Conservation (phyloP, 2,888 invertebrate genomes). For the Drosophila monieri region DNA sequence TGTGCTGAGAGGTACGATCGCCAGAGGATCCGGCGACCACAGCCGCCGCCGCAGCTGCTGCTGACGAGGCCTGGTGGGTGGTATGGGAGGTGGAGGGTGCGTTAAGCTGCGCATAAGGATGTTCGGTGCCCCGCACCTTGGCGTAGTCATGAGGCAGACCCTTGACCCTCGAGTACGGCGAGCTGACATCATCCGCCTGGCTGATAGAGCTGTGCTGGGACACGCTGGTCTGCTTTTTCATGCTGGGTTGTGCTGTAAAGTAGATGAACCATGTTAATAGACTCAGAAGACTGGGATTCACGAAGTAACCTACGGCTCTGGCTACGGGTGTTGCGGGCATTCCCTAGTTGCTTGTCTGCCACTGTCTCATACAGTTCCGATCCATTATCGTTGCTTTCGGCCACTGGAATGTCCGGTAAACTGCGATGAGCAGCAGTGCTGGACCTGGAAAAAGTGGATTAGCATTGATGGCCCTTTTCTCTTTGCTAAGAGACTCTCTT, state of each 20-base stretch:
- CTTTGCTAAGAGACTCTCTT: neutral
- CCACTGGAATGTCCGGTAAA: conserved; percentile 93
- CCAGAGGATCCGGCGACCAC: conserved; percentile 47
- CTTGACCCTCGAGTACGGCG: conserved; percentile 88
- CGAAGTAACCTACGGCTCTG: conserved; percentile 82
- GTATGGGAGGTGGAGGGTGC: conserved; percentile 76
- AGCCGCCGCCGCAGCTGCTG: conserved; percentile 58
- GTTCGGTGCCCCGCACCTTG: conserved; percentile 84
- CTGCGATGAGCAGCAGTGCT: conserved; percentile 88
- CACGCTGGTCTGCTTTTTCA: conserved; percentile 85
- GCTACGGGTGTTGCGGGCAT: conserved; percentile 78
- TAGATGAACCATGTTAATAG: neutral
- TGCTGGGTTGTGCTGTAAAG: conserved; percentile 78
- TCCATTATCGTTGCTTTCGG: conserved; percentile 89
- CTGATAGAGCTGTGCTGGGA: conserved; percentile 87
- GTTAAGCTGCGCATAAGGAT: conserved; percentile 84
- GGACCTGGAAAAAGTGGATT: conserved; percentile 70
- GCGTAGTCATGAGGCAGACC: conserved; percentile 88
- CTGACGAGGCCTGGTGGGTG: conserved; percentile 38
- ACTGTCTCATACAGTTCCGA: conserved; percentile 95
- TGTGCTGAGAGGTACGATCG: conserved; percentile 63
- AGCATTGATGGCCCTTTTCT: neutral
- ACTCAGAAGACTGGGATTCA: neutral
- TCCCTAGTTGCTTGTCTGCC: conserved; percentile 85
- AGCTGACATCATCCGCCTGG: conserved; percentile 86